Conservation (phyloP, 2,797 vertebrate genomes). For the Tenualosa thibaudeaui region DNA sequence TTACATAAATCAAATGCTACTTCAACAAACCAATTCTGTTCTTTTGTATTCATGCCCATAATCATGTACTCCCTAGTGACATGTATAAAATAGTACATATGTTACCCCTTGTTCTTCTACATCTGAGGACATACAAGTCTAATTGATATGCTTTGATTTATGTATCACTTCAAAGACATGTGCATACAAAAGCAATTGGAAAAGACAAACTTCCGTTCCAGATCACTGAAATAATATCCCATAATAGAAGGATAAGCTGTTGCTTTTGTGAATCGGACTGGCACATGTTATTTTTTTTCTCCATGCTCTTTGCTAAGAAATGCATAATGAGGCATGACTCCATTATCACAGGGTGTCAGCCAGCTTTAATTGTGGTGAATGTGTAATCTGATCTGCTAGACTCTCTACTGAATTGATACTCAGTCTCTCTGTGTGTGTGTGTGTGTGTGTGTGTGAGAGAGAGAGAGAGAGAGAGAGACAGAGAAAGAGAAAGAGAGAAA, state of each 20-base stretch:
- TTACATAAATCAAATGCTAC: not conserved
- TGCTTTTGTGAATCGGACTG: not conserved
- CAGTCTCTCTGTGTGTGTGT: conserved; percentile 4
- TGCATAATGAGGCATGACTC: conserved; percentile 49
- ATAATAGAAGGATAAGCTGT: not conserved
- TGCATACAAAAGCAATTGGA: not conserved
- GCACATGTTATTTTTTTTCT: not conserved
- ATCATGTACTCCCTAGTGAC: not conserved
- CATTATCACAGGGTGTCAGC: conserved; percentile 46
- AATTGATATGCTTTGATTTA: not conserved
- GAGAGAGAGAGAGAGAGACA: not conserved
- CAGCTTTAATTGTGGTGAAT: conserved; percentile 45
- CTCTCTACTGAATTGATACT: conserved; percentile 24
- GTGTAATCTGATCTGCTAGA: conserved; percentile 52
- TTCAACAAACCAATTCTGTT: not conserved
- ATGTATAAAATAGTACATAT: too few relatives aligned
- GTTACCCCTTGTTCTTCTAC: not conserved
- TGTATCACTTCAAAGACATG: not conserved
- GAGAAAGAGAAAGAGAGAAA: not conserved
- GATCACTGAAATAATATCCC: not conserved
- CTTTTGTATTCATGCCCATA: not conserved
- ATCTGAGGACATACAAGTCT: not conserved
- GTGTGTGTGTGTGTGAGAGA: conserved; percentile 33
- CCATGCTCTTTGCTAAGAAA: conserved; percentile 36
- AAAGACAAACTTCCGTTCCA: not conserved